These are phyloP conservation scores for Fragum fragum DNA, from an alignment of 2,888 invertebrate species.

Conservation along the genomic window DNA sequence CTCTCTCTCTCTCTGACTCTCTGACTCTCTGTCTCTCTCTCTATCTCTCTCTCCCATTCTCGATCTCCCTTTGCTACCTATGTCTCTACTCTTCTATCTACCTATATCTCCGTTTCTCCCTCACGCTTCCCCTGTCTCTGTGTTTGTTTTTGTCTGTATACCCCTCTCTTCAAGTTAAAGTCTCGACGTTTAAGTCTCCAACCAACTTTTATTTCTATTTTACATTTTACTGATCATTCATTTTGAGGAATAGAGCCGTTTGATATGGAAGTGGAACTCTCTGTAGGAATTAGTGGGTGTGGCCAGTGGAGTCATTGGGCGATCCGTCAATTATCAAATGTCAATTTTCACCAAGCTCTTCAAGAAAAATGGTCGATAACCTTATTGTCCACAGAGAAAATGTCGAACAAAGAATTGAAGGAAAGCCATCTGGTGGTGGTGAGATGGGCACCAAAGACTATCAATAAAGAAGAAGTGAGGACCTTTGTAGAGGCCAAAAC, in stretches of 20 bases:
- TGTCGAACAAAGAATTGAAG: too few species aligned
- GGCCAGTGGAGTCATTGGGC: too few species aligned
- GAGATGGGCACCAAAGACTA: constrained; percentile 11
- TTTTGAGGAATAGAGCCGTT: too few species aligned
- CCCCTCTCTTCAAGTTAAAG: too few species aligned
- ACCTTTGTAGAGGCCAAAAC: not conserved
- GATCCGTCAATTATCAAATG: not conserved
- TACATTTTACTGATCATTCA: too few species aligned
- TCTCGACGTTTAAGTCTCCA: too few species aligned
- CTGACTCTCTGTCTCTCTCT: not conserved
- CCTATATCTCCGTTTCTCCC: too few species aligned
- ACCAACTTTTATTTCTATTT: too few species aligned
- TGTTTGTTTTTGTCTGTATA: too few species aligned
- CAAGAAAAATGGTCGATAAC: not conserved
- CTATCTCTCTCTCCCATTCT: too few species aligned
- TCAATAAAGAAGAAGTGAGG: not conserved
- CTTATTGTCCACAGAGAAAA: not conserved
- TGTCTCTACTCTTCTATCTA: too few species aligned
- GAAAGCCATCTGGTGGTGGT: constrained; percentile 12
- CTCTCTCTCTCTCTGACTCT: not conserved
- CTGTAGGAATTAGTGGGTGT: not conserved
- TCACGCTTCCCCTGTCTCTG: too few species aligned
- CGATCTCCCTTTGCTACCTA: not conserved
- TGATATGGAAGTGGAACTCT: not conserved
- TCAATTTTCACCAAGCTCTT: not conserved